Conservation (phyloP, 2,797 vertebrate genomes). For the Oreortyx pictus region DNA sequence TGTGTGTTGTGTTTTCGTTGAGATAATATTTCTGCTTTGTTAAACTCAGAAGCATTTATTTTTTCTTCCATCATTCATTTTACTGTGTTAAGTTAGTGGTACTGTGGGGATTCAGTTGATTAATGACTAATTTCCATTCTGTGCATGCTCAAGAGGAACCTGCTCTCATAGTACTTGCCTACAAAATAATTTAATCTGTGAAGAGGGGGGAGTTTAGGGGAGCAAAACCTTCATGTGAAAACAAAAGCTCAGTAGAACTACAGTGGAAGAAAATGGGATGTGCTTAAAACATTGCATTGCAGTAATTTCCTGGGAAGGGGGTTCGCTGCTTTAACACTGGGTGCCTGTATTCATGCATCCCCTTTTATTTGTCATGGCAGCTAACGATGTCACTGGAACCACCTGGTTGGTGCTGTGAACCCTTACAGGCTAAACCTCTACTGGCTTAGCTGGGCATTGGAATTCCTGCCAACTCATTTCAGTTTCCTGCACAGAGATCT, state of each 20-base stretch:
- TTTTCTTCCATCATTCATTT: conserved; percentile 68
- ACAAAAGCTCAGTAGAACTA: neutral
- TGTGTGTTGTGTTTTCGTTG: conserved; percentile 20
- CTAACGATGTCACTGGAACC: neutral
- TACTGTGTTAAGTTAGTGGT: conserved; percentile 55
- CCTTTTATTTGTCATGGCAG: neutral
- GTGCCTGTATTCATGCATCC: neutral
- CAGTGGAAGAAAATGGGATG: neutral
- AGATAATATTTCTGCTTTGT: conserved; percentile 45
- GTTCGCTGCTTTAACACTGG: neutral
- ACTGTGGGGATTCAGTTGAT: conserved; percentile 60
- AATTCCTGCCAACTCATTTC: neutral
- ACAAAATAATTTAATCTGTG: conserved; percentile 34
- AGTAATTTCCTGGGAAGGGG: neutral
- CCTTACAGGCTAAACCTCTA: neutral
- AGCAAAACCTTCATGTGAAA: neutral
- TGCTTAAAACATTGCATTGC: neutral
- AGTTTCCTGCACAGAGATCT: neutral
- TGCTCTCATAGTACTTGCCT: conserved; percentile 1
- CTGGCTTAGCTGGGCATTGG: neutral
- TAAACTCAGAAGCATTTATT: conserved; percentile 61
- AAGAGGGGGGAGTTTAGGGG: neutral
- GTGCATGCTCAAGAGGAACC: conserved; percentile 25
- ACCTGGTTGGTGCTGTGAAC: fast-evolving
- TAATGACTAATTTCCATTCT: conserved; percentile 70